A percentile compares a stretch with the other conserved stretches of the same genome.
Conservation (phyloP, 2,888 invertebrate species). For the Xestia c-nigrum region DNA sequence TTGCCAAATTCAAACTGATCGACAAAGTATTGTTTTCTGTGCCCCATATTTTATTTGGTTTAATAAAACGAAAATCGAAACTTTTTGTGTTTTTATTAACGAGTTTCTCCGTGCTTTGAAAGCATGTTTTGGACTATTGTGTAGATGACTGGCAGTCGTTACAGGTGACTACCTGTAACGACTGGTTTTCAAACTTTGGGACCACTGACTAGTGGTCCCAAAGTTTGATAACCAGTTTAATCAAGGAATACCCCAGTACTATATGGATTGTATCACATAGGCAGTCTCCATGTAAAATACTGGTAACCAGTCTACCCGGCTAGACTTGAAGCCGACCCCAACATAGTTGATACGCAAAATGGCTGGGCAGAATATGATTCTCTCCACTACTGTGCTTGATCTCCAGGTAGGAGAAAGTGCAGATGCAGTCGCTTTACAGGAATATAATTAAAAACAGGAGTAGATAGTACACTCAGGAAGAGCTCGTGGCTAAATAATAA, state of each 20-base stretch:
- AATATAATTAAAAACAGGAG: neutral
- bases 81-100: slow-evolving; percentile 5
- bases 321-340: neutral
- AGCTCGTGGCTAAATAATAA: no score
- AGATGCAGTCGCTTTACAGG: neutral
- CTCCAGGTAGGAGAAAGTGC: neutral
- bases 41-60: slow-evolving; percentile 74
- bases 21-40: slow-evolving; percentile 64
- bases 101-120: no score
- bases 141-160: no score
- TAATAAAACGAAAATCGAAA: slow-evolving; percentile 69
- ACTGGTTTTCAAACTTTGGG: no score
- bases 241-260: neutral
- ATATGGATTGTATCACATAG: neutral
- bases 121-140: no score
- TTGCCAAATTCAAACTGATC: slow-evolving; percentile 61
- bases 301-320: neutral
- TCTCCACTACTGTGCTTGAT: neutral
- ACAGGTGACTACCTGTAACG: no score
- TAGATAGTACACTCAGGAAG: neutral
- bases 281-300: neutral
- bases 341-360: neutral
- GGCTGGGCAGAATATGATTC: neutral
- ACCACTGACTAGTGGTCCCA: no score
- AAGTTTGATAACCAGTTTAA: neutral